Percentiles rank a stretch among this genome's conserved stretches.
These are phyloP conservation scores for Amphibalanus amphitrite DNA, from an alignment of 1,140 invertebrate genomes.

Conservation along the genomic window DNA sequence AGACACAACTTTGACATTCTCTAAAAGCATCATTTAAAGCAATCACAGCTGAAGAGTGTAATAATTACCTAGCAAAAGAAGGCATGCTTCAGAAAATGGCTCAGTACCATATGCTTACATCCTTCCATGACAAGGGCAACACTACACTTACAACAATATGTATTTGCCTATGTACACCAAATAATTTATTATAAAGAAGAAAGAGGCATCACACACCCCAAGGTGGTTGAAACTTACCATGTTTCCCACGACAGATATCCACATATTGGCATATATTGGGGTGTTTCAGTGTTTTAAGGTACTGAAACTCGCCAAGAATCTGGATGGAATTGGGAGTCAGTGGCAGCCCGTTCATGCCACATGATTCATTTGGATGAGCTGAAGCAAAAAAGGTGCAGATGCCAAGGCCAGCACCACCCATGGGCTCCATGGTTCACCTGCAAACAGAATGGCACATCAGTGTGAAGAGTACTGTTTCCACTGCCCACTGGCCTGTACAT, in stretches of 20 bases:
- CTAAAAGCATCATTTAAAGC: no score
- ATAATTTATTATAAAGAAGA: no score
- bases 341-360: slow-evolving; percentile 86
- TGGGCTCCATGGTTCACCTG: neutral
- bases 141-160: no score
- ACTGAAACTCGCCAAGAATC: slow-evolving; percentile 73
- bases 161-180: no score
- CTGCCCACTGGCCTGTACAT: no score
- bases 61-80: slow-evolving; percentile 12
- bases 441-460: no score
- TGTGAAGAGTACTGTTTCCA: no score
- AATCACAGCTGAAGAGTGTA: neutral
- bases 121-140: no score
- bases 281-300: slow-evolving; percentile 59
- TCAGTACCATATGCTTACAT: no score
- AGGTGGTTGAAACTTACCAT: slow-evolving; percentile 43
- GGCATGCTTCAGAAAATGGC: no score
- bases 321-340: slow-evolving; percentile 89
- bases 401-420: slow-evolving; percentile 14
- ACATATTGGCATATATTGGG: slow-evolving; percentile 71
- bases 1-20: no score
- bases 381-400: slow-evolving; percentile 44
- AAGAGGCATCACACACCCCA: no score
- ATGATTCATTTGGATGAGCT: slow-evolving; percentile 73
- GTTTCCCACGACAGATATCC: slow-evolving; percentile 80